phyloP scores from a whole-genome alignment of 1,140 invertebrate genomes.

The Antheraea mylitta region DNA sequence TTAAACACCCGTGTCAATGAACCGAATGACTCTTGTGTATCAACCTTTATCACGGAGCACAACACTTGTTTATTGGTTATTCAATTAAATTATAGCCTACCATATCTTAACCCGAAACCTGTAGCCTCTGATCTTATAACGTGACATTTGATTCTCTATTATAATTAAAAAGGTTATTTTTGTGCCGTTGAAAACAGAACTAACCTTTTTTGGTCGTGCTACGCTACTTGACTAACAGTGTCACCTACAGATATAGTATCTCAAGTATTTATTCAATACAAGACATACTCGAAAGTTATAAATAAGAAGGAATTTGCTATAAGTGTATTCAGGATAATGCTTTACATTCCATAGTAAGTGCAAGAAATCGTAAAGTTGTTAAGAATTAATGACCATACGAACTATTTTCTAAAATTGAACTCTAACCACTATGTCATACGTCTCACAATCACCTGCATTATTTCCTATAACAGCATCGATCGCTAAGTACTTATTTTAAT shows the following conservation, averaged over 20 bases:
- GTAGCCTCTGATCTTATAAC: background rate
- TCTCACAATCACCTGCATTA: background rate
- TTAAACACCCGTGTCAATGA: constrained; percentile 50
- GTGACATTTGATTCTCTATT: background rate
- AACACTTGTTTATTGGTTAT: constrained; percentile 10
- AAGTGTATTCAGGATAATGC: background rate
- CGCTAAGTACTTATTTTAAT: background rate
- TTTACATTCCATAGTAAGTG: background rate
- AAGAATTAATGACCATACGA: background rate
- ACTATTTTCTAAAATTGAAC: background rate
- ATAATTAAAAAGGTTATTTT: background rate
- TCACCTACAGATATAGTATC: background rate
- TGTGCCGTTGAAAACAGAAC: background rate
- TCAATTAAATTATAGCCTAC: background rate
- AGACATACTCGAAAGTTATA: background rate
- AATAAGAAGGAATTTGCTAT: background rate
- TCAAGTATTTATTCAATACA: background rate
- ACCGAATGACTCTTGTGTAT: constrained; percentile 32
- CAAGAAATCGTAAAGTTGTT: background rate
- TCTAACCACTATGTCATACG: background rate
- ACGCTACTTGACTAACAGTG: background rate
- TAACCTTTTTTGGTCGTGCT: background rate
- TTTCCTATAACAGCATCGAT: background rate
- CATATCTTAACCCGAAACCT: background rate
- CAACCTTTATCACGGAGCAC: constrained; percentile 10